phyloP scores from a whole-genome alignment of 2,888 invertebrate genomes.

The Beris morrisii region DNA sequence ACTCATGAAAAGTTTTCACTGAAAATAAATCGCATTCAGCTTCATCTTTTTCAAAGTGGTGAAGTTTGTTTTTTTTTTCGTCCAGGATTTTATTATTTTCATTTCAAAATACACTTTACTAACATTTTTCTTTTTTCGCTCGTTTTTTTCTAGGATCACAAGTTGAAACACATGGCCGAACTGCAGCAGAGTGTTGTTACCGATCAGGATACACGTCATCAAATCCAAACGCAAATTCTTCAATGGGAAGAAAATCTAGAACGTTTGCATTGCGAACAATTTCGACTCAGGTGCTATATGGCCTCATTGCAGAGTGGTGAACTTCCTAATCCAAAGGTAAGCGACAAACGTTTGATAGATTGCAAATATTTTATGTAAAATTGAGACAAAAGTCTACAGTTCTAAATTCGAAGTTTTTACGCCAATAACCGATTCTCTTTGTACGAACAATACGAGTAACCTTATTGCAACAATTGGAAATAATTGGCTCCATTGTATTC shows the following conservation, averaged over 20 bases:
- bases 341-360: conserved; percentile 36
- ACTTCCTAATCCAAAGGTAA: conserved; percentile 95
- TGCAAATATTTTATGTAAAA: background rate
- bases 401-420: too few species aligned
- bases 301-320: conserved; percentile 94
- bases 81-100: background rate
- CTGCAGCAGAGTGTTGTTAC: conserved; percentile 95
- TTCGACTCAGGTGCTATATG: conserved; percentile 94
- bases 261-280: conserved; percentile 94
- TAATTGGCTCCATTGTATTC: too few species aligned
- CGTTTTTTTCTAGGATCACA: conserved; percentile 77
- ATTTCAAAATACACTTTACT: background rate
- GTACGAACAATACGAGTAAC: too few species aligned
- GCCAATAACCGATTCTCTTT: too few species aligned
- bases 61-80: background rate
- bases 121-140: background rate
- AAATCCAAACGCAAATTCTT: conserved; percentile 89
- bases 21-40: background rate
- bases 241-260: conserved; percentile 98
- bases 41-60: background rate
- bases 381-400: too few species aligned
- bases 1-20: background rate
- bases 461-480: too few species aligned
- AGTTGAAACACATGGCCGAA: conserved; percentile 98
- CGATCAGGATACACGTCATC: conserved; percentile 87